Base-by-base conservation (phyloP, 1,140 invertebrate species). In the Neodiprion pinetum region DNA sequence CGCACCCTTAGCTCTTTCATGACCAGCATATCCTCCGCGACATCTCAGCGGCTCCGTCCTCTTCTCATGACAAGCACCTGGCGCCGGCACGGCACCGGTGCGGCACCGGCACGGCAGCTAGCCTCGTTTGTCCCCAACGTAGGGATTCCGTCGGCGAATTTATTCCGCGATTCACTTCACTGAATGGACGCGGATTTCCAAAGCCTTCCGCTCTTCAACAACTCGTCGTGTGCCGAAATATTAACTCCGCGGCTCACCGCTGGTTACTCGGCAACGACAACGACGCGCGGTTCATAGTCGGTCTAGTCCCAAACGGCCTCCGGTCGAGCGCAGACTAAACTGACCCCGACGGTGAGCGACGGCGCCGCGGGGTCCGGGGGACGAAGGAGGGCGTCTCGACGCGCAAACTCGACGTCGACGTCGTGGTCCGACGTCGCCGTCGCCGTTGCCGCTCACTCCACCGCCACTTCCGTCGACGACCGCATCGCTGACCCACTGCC, bases 311-410 rank as follows among this genome's bases (percentile, higher is more conserved):
- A 61, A 61, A 61, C 75, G 72, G 72, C 68, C 80, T 80, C 75
- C 79, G 81, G 74, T 80, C 78, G 79, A 79, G 79, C 78, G 74
- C 78, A 80, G 79, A 83, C 83, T 82, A 80, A 79, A 83, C 80
- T 83, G 80, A 81, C 79, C 79, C 79, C 81, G 75, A 83, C 79
- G 74, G 53, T 72, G 70, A 72, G 75, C 72, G 47, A 61, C 53
- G 53, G 53, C 53, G 53, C 11, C n/a, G 11, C 53, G 53, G 53
- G 53, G 53, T 61, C 11, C 11, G 53, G 53, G 53, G 53, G 28
- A 40, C 8, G 53, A 61, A 12, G 53, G 53, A 17, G 53, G 53
- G 53, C n/a, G 11, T 61, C 53, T 61, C 53, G 53, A 61, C 53
- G 53, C 53, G 53, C 53, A 61, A 61, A 61, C 53, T 12, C 53